Evolutionary conservation across 2,113 vertebrate genomes (phyloP).

Genomic region (Menidia beryllina): DNA sequence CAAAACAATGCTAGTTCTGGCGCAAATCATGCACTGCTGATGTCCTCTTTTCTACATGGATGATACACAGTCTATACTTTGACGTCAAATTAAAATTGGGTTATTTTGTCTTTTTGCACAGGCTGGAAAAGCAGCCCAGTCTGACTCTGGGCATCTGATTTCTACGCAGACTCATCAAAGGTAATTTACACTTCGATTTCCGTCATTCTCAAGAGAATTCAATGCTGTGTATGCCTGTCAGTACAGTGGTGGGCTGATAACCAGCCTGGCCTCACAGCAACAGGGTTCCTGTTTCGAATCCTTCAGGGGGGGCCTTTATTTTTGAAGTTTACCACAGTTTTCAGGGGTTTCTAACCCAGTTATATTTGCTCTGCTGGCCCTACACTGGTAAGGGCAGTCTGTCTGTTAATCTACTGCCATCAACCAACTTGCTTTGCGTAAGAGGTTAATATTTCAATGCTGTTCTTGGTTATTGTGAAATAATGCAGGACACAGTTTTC

Average conservation of each 20-base stretch:
- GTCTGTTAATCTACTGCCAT: neutral
- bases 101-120: neutral
- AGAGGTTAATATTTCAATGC: neutral
- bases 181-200: no score
- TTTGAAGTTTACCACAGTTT: no score
- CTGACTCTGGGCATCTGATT: neutral
- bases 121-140: neutral
- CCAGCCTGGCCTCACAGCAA: no score
- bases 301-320: no score
- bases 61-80: neutral
- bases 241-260: no score
- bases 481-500: neutral
- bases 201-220: no score
- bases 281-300: no score
- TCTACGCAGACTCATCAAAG: neutral
- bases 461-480: neutral
- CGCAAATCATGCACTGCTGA: neutral
- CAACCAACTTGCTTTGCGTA: neutral
- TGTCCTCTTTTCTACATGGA: neutral
- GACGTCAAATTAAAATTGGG: no score
- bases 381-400: neutral
- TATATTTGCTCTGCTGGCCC: neutral
- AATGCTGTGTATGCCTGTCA: neutral
- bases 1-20: neutral
- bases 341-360: neutral